Evolutionary conservation across 2,113 vertebrate species (phyloP), one percentile per base, ranked within the genome.

Genomic region (Cryptotis parvus): DNA sequence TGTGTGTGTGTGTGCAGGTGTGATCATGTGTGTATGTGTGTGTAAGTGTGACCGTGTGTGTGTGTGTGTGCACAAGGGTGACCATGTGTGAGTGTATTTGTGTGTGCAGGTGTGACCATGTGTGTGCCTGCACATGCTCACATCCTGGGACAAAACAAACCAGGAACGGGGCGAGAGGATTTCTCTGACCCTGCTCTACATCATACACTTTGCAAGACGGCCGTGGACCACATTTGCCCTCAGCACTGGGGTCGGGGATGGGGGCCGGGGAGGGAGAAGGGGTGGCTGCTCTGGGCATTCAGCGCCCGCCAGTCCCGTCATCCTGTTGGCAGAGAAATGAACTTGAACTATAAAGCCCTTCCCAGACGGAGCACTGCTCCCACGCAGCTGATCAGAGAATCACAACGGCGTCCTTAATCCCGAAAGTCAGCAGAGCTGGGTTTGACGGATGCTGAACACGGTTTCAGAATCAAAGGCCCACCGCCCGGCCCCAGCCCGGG

Each of bases 391-490:
- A 97, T 96, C 95, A 96, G 95, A 97, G 91, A 94, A 90, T 65
- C 31, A 84, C 83, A 66, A 72, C 84, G 78, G 81, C 58, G 84
- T 41, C 74, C 93, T 89, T 94, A 94, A 96, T 96, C 93, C 91
- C 90, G 11, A 89, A 94, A 96, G 93, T 95, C 92, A 91, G 95
- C 69, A 31, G 88, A 55, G 84, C 82, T 69, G 33, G 90, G 84
- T 61, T 95, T 93, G 91, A 95, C 92, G 65, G 95, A 94, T 68
- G 95, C 82, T 94, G 83, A 94, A 83, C 94, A 95, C 91, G 91
- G 95, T 96, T 96, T 97, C 89, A 65, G 80, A 96, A 96, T 95
- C 96, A 96, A 95, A 97, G 96, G 92, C 90, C 1, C n/a, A 87
- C 91, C 81, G 94, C 85, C 55, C 10, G 0, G 92, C 87, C 91